Conservation (phyloP, 2,797 vertebrate genomes). For the Sebastes nivosus region DNA sequence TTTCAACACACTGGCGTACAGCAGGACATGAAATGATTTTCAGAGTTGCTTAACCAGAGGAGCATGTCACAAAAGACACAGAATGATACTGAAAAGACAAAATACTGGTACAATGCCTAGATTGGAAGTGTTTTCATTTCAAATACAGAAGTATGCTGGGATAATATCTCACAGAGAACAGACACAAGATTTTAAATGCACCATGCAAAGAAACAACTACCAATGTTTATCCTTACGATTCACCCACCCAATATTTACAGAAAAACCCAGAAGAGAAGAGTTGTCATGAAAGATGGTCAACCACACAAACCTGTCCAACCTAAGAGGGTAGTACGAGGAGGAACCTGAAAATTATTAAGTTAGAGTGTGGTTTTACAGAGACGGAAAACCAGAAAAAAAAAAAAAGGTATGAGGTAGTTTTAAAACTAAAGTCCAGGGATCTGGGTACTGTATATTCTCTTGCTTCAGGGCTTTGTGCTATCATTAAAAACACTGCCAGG, state of each 20-base stretch:
- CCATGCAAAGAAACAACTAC: background rate
- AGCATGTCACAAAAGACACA: background rate
- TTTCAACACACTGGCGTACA: background rate
- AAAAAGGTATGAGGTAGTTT: background rate
- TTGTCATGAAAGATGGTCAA: constrained; percentile 13
- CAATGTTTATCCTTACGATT: constrained; percentile 1
- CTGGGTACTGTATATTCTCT: background rate
- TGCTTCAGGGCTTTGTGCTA: background rate
- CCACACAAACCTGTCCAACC: constrained; percentile 24
- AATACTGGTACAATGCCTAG: background rate
- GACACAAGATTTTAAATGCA: background rate
- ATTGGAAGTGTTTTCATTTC: background rate
- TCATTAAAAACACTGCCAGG: background rate
- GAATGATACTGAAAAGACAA: background rate
- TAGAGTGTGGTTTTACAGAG: constrained; percentile 7
- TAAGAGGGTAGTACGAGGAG: background rate
- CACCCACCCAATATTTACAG: background rate
- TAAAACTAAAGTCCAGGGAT: background rate
- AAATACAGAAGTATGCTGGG: background rate
- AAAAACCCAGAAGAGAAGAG: constrained; percentile 1
- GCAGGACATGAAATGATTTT: background rate
- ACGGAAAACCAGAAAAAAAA: background rate
- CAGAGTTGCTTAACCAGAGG: background rate
- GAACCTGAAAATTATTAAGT: constrained; percentile 19
- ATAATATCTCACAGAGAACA: background rate